phyloP scores from a whole-genome alignment of 2,797 vertebrate species.

The Chloroceryle amazona region DNA sequence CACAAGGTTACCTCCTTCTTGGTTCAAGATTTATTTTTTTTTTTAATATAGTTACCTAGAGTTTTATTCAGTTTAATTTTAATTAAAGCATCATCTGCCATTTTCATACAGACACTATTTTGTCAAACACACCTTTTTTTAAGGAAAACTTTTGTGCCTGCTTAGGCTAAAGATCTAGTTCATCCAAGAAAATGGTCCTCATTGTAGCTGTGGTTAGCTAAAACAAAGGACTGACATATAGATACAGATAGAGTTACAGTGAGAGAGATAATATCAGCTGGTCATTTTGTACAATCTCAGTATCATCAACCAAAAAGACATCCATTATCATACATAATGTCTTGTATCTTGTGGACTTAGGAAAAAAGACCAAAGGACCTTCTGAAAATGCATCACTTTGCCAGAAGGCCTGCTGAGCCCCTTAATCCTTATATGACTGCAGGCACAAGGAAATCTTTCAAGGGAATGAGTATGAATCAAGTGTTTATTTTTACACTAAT shows the following conservation, averaged over 20 bases:
- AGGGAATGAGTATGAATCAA: neutral
- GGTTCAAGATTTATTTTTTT: neutral
- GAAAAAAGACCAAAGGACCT: neutral
- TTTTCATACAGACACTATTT: neutral
- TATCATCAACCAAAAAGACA: neutral
- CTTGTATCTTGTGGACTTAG: neutral
- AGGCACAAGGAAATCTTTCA: neutral
- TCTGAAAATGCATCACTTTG: neutral
- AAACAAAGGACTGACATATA: neutral
- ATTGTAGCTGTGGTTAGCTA: neutral
- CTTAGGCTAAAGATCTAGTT: neutral
- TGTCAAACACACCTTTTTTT: neutral
- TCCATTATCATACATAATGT: neutral
- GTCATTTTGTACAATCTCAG: neutral
- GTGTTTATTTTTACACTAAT: constrained; percentile 6
- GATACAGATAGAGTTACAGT: neutral
- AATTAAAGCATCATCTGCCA: neutral
- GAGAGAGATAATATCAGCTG: neutral
- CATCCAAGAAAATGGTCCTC: neutral
- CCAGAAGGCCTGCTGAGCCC: neutral
- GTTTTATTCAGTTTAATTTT: neutral
- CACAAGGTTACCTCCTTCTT: neutral
- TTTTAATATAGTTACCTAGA: neutral
- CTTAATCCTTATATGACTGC: neutral
- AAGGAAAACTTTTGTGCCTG: neutral